Base-by-base conservation (phyloP, 2,797 vertebrate genomes). In the Pseudochaenichthys georgianus region DNA sequence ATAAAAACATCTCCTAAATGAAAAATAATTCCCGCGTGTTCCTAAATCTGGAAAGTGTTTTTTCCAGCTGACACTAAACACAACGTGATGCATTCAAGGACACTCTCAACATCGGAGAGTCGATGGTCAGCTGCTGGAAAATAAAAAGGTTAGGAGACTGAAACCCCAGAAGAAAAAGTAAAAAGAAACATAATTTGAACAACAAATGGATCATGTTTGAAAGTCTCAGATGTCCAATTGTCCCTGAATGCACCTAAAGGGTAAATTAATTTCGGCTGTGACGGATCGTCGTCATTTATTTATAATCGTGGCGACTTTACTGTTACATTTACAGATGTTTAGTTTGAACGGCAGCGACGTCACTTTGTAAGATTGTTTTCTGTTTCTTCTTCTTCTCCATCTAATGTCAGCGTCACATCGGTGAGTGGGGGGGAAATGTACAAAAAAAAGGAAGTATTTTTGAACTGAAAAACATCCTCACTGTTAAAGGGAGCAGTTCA, bases 111-210 rank as follows among this genome's bases (percentile, higher is more conserved):
- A 3, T 55, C 43, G 0, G 4, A 51, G 17, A 34, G 41, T 34
- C 8, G 17, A 13, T 13, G 5, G 23, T 51, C 11, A 2, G 42
- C 55, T 42, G 47, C 28, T 0, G 10, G 34, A 43, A 59, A 31
- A 31, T 28, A 28, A 53, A 19, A 8, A n/a, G 16, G 28, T 12
- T 1, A 3, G 13, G 6, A 7, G 23, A 59, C 1, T 46, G n/a
- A 65, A 54, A 61, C 43, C 34, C 16, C 19, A 64, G 23, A 52
- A 41, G 75, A 73, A 68, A 75, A 70, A 28, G 28, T 75, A 70
- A 54, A 23, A 19, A 45, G 17, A 47, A 70, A 42, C 48, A 59
- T 17, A 16, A 15, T 38, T 38, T 6, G 13, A 46, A 15, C 5
- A n/a, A 3, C 12, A 11, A 34, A 3, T 46, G 6, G 9, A 23